Base-by-base conservation (phyloP, 2,113 vertebrate species). In the Saccopteryx leptura region DNA sequence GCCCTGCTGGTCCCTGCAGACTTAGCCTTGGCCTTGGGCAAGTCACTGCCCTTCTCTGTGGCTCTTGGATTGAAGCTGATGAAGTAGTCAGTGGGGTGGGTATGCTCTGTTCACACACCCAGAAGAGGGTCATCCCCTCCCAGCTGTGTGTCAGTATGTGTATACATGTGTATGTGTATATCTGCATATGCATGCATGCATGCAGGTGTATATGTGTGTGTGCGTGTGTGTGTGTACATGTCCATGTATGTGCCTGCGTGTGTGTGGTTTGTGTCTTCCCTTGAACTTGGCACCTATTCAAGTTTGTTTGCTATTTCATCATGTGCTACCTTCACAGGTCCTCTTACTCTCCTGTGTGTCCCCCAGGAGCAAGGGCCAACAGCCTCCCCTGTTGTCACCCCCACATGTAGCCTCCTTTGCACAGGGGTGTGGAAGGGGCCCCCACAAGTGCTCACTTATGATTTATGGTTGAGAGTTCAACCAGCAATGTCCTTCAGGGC, bases 171-270 rank as follows among this genome's bases (percentile, higher is more conserved):
- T 3, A 4, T 48, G 17, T 21, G n/a, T 33, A 10, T 31, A 8
- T 52, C 15, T 21, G 12, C 33, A 10, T 3, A 31, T n/a, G 5
- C 23, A 5, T 1, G 1, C 66, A 2, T 3, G 31, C 23, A 48
- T 21, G 21, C 24, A 26, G 75, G 68, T 33, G 17, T 15, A 13
- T 52, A 4, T 50, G 15, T 26, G 2, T 54, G 12, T 24, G 8
- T 1, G 1, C 18, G 7, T 50, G 15, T 26, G 2, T 54, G 12
- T 24, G 8, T 1, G 1, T 23, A 9, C 17, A 11, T 24, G 15
- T 17, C 0, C 19, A 18, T 52, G 23, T 19, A 7, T 28, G 39
- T 5, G 33, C 31, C 9, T 2, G 0, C 0, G 1, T 54, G 2
- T 39, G 60, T 61, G 61, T 26, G 39, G n/a, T n/a, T 28, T 26